Conservation (phyloP, 2,888 invertebrate species). For the Diarsia brunnea region DNA sequence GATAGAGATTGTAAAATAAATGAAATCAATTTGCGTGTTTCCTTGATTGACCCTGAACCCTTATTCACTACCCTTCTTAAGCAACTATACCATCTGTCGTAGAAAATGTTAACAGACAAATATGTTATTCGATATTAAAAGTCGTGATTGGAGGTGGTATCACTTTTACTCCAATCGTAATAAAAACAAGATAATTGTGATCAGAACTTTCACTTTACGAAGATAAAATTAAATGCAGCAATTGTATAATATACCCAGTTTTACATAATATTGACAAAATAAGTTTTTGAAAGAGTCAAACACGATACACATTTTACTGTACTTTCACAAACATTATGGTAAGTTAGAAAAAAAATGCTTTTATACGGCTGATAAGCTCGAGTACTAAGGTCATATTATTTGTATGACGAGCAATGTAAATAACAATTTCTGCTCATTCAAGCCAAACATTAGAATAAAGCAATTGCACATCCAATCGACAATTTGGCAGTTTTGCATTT, state of each 20-base stretch:
- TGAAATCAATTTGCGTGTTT: slow-evolving; percentile 78
- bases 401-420: not conserved
- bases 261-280: slow-evolving; percentile 14
- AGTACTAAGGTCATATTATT: not conserved
- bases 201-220: slow-evolving; percentile 44
- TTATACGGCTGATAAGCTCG: too few species aligned
- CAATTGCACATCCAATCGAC: not conserved
- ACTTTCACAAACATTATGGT: not conserved
- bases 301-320: not conserved
- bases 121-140: slow-evolving; percentile 17
- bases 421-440: not conserved
- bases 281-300: not conserved
- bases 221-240: not conserved
- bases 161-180: slow-evolving; percentile 41
- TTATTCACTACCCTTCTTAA: not conserved
- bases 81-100: not conserved
- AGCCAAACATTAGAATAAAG: not conserved
- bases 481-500: not conserved
- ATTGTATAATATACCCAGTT: slow-evolving; percentile 6
- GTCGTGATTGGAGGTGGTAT: slow-evolving; percentile 13
- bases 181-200: slow-evolving; percentile 39
- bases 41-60: slow-evolving; percentile 72
- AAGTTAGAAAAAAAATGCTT: too few species aligned
- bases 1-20: slow-evolving; percentile 80
- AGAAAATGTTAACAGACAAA: not conserved